phyloP scores from a whole-genome alignment of 2,113 vertebrate genomes.

The Picathartes gymnocephalus region DNA sequence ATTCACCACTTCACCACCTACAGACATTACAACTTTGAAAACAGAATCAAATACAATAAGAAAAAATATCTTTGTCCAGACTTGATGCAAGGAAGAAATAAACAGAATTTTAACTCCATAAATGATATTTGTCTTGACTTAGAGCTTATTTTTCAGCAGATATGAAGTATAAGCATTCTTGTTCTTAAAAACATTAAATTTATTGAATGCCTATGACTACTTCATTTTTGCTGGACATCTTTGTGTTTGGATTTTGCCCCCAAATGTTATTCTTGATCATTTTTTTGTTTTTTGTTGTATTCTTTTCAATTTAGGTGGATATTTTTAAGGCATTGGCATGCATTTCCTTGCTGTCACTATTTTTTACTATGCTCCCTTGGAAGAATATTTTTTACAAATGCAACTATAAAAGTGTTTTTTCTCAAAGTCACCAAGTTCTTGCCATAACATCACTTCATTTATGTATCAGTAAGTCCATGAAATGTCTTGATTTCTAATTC shows the following conservation, averaged over 20 bases:
- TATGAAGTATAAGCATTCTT: neutral
- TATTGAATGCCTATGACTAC: neutral
- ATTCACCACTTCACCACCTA: neutral
- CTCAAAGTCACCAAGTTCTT: neutral
- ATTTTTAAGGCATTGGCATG: neutral
- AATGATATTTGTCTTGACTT: neutral
- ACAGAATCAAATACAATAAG: neutral
- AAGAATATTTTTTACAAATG: neutral
- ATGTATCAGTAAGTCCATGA: neutral
- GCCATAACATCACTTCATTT: neutral
- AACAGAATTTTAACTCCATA: neutral
- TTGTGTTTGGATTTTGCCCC: neutral
- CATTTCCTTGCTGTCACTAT: neutral
- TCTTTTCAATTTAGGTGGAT: neutral
- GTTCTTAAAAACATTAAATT: neutral
- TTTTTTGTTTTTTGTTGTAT: neutral
- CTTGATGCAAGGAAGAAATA: neutral
- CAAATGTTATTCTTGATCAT: neutral
- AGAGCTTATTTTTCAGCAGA: neutral
- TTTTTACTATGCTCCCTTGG: neutral
- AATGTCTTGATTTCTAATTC: neutral
- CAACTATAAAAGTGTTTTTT: neutral
- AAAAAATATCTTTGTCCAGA: neutral
- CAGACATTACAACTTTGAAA: neutral
- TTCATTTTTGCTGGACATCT: neutral